A percentile compares a stretch with the other conserved stretches of the same genome.
phyloP scores from a whole-genome alignment of 1,140 invertebrate genomes.

The Caenorhabditis brenneri region DNA sequence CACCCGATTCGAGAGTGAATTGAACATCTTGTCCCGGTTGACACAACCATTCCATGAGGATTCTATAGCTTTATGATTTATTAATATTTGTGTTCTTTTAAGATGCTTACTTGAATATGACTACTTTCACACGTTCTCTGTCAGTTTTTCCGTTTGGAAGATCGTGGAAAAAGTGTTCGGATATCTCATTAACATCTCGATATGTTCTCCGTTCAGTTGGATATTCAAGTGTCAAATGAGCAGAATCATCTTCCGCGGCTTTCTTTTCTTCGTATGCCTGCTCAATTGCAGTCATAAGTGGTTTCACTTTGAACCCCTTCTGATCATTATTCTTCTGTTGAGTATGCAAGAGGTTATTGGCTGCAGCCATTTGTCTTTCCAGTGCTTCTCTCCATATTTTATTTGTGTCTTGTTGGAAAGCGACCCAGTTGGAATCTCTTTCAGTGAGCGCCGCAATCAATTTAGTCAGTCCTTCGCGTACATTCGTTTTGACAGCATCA shows the following conservation, averaged over 20 bases:
- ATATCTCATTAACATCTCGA: neutral
- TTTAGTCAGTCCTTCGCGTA: neutral
- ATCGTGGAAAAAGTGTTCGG: constrained; percentile 4
- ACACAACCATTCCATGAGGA: constrained; percentile 13
- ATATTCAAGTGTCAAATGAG: neutral
- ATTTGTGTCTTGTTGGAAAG: constrained; percentile 12
- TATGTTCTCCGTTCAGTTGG: neutral
- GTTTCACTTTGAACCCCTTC: constrained; percentile 27
- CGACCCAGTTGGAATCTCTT: neutral
- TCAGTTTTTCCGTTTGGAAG: neutral
- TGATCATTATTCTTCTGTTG: constrained; percentile 30
- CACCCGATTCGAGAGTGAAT: neutral
- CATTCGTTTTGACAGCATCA: neutral
- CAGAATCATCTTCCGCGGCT: neutral
- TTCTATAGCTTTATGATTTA: neutral
- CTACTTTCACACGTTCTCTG: neutral
- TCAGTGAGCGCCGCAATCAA: neutral
- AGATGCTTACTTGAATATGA: neutral
- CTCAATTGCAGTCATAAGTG: constrained; percentile 4
- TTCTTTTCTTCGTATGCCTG: neutral
- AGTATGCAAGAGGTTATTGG: neutral
- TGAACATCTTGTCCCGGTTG: neutral
- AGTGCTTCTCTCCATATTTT: neutral
- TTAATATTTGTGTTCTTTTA: neutral
- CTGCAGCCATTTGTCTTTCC: neutral